These are phyloP conservation scores for Conus betulinus DNA, from an alignment of 1,140 invertebrate species.

Conservation along the genomic window DNA sequence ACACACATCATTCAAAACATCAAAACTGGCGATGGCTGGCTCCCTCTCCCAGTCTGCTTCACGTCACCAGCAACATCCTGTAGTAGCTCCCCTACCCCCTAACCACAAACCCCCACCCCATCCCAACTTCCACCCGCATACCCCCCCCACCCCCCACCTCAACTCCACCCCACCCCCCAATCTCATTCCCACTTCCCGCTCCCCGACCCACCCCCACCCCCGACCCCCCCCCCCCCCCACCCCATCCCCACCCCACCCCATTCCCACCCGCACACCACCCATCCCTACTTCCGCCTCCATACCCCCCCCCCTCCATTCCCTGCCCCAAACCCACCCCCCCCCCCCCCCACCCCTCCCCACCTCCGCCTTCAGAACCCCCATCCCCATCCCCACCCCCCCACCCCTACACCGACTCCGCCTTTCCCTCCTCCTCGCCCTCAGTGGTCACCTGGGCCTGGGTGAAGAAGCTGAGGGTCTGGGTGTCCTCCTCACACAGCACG, in stretches of 20 bases:
- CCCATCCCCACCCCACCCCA: not conserved
- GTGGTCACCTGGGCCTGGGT: constrained; percentile 69
- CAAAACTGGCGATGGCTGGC: too few species aligned
- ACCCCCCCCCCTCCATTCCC: not conserved
- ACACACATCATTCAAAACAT: too few species aligned
- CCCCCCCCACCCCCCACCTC: not conserved
- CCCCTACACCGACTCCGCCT: not conserved
- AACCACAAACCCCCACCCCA: too few species aligned
- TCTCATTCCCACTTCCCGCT: not conserved
- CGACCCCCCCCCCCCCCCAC: not conserved
- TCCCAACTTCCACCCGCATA: not conserved
- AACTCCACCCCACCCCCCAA: not conserved
- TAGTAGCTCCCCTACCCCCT: too few species aligned
- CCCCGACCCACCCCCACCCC: not conserved
- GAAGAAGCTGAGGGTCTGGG: constrained; percentile 64
- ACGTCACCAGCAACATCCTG: too few species aligned
- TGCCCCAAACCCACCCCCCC: not conserved
- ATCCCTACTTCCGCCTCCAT: not conserved
- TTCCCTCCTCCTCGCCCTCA: not conserved
- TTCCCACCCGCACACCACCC: not conserved
- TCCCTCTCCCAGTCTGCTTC: too few species aligned
- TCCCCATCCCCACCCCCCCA: not conserved
- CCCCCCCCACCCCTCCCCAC: not conserved
- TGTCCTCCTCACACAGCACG: constrained; percentile 69
- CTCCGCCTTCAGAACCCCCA: not conserved